These are phyloP conservation scores for Ephialtes manifestator DNA, from an alignment of 2,888 invertebrate species.

Conservation along the genomic window DNA sequence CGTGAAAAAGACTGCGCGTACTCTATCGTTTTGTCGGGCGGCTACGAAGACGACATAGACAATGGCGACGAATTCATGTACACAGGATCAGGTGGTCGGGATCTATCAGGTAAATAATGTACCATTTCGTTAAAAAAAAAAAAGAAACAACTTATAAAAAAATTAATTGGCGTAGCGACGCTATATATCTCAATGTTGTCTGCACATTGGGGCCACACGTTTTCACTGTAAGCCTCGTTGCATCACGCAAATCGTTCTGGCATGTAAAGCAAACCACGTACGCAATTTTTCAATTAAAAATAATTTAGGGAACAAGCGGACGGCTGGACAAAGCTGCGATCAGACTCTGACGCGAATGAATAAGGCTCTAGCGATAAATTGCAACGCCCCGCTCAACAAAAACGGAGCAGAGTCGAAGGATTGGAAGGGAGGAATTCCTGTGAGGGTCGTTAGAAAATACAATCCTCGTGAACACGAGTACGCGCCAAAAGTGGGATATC, in stretches of 20 bases:
- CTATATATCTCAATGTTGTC: background rate
- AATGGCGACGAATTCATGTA: slow-evolving; percentile 93
- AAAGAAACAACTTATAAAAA: too few relatives aligned
- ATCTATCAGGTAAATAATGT: slow-evolving; percentile 88
- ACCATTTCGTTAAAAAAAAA: background rate
- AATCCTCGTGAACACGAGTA: slow-evolving; percentile 92
- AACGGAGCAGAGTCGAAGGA: slow-evolving; percentile 90
- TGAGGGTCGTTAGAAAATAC: slow-evolving; percentile 92
- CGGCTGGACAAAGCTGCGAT: slow-evolving; percentile 92
- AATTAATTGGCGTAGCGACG: too few relatives aligned
- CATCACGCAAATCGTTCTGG: background rate
- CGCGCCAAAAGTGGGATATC: slow-evolving; percentile 91
- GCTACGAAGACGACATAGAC: slow-evolving; percentile 94
- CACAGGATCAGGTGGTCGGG: slow-evolving; percentile 94
- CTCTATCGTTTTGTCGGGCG: slow-evolving; percentile 92
- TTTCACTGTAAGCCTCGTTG: slow-evolving; percentile 21
- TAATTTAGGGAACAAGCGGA: slow-evolving; percentile 90
- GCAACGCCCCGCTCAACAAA: slow-evolving; percentile 89
- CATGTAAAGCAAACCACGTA: background rate
- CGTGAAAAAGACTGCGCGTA: slow-evolving; percentile 92
- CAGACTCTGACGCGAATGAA: slow-evolving; percentile 93
- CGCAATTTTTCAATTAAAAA: slow-evolving; percentile 30
- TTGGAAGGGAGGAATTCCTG: slow-evolving; percentile 92
- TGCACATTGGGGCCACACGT: background rate
- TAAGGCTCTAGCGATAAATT: slow-evolving; percentile 92